Evolutionary conservation across 2,888 invertebrate species (phyloP).

Genomic region (Lypha dubia): DNA sequence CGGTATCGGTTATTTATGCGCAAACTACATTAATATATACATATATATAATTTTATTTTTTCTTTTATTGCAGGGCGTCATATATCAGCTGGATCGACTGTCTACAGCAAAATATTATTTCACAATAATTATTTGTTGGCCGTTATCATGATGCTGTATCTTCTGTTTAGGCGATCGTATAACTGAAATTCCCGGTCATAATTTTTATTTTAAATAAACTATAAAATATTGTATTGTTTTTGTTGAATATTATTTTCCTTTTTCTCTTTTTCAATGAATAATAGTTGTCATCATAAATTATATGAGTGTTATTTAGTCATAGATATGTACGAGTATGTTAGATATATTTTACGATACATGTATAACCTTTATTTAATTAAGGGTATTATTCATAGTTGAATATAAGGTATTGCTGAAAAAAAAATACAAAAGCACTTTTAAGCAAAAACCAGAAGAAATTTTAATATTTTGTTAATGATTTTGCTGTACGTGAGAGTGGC

Average conservation of each 20-base stretch:
- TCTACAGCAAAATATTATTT: constrained; percentile 50
- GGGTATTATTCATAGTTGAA: too few relatives aligned
- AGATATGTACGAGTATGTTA: constrained; percentile 33
- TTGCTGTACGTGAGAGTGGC: too few relatives aligned
- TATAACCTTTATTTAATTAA: too few relatives aligned
- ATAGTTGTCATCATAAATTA: constrained; percentile 37
- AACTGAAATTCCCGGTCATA: constrained; percentile 30
- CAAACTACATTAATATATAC: too few relatives aligned
- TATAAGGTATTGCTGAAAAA: too few relatives aligned
- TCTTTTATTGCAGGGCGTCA: constrained; percentile 77
- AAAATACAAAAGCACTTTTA: too few relatives aligned
- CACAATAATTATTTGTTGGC: constrained; percentile 23
- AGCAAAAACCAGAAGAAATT: too few relatives aligned
- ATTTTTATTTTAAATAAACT: constrained; percentile 32
- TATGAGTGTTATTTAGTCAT: constrained; percentile 70
- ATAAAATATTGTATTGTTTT: constrained; percentile 28
- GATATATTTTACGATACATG: constrained; percentile 17
- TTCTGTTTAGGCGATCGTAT: constrained; percentile 45
- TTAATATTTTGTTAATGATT: too few relatives aligned
- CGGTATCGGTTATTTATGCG: too few relatives aligned
- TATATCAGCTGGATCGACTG: constrained; percentile 75
- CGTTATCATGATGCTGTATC: constrained; percentile 48
- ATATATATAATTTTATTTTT: neutral
- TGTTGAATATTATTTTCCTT: constrained; percentile 5
- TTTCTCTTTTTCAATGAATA: constrained; percentile 1